Percentiles rank a stretch among this genome's conserved stretches.
Conservation (phyloP, 2,797 vertebrate genomes). For the Chromobotia macracanthus region DNA sequence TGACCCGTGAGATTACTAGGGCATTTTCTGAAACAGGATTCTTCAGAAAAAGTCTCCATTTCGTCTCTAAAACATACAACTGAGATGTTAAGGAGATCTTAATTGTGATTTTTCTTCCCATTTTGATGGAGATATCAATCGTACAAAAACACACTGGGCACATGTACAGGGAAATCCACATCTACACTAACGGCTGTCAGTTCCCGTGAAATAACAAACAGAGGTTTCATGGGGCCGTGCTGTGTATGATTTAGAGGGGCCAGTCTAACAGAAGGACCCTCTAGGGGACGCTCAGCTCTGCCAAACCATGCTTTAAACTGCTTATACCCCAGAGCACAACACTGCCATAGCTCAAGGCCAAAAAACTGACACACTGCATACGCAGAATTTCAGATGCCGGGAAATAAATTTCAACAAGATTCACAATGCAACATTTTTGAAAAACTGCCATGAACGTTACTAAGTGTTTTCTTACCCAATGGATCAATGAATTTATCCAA, state of each 20-base stretch:
- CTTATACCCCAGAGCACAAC: constrained; percentile 35
- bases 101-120: not conserved
- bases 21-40: not conserved
- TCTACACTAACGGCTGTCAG: constrained; percentile 18
- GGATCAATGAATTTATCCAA: constrained; percentile 22
- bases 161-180: not conserved
- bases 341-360: not conserved
- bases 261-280: constrained; percentile 37
- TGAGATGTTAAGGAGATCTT: not conserved
- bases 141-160: constrained; percentile 17
- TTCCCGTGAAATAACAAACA: constrained; percentile 55
- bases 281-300: constrained; percentile 32
- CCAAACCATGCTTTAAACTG: constrained; percentile 27
- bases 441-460: constrained; percentile 10
- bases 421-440: constrained; percentile 21
- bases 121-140: constrained; percentile 24
- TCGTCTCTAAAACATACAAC: not conserved
- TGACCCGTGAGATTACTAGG: too few species aligned
- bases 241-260: constrained; percentile 47
- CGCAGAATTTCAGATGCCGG: constrained; percentile 26
- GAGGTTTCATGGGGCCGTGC: constrained; percentile 26
- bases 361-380: constrained; percentile 28
- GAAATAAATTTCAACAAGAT: constrained; percentile 30
- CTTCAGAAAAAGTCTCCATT: not conserved
- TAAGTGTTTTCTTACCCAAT: not conserved